Evolutionary conservation across 2,113 vertebrate species (phyloP), one percentile per base, ranked within the genome.

Genomic region (Antigone vipio): DNA sequence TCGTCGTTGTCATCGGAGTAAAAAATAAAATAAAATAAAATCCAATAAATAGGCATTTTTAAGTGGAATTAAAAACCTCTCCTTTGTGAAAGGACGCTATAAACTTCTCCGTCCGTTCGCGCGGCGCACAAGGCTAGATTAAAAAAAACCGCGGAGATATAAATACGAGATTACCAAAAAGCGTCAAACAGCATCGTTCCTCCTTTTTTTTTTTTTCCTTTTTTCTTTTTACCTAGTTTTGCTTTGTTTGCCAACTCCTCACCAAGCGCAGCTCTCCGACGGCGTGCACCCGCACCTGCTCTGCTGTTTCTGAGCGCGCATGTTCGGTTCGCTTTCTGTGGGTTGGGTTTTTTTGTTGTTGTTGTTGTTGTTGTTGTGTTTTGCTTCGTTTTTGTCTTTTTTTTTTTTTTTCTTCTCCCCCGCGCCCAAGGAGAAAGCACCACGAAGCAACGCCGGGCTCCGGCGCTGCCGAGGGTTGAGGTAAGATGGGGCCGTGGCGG

Each of bases 41-140:
- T 93, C 97, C 97, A 98, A 98, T 98, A 98, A 98, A 98, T 96
- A 98, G 96, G 97, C 85, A 92, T 13, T 98, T 97, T 97, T 85
- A 96, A 97, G 98, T 91, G 97, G 97, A 96, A 98, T 98, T 98
- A 98, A 98, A 98, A 98, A 98, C 98, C 95, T 97, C 93, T 98
- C 98, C 97, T 97, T 96, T 66, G 96, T 45, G 58, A 97, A 97
- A 98, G 97, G 97, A 97, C 55, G 74, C 97, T 86, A 91, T 75
- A 97, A 98, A 98, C 92, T 95, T 94, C 91, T 96, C 95, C 96
- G 95, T 96, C 97, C 89, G 47, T 93, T 95, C 87, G 85, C 87
- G 73, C 75, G 92, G 97, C 95, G 95, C 96, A 95, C 89, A 95
- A 97, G 96, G 97, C 97, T 97, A 94, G 95, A 96, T 97, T 98